These are phyloP conservation scores for Pterophyllum scalare DNA, from an alignment of 2,113 vertebrate genomes.

Conservation along the genomic window DNA sequence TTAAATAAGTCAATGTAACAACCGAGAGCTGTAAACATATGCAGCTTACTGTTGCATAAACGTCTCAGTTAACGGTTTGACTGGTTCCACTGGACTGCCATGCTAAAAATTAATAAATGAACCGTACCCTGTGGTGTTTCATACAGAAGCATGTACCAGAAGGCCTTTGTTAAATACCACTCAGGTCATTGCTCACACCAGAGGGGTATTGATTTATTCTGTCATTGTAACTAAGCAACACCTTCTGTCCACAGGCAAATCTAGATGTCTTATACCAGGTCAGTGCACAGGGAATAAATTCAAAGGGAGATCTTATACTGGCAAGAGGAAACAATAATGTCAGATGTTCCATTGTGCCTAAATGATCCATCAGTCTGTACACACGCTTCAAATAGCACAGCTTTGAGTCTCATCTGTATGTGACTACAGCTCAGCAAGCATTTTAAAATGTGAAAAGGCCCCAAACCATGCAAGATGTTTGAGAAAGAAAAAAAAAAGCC, in stretches of 20 bases:
- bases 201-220: slow-evolving; percentile 58
- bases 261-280: slow-evolving; percentile 20
- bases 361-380: slow-evolving; percentile 2
- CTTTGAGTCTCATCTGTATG: slow-evolving; percentile 16
- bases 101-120: slow-evolving; percentile 7
- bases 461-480: not conserved
- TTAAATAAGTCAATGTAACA: slow-evolving; percentile 26
- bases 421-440: not conserved
- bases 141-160: slow-evolving; percentile 38
- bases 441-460: slow-evolving; percentile 2
- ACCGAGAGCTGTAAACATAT: not conserved
- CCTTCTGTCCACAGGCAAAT: slow-evolving; percentile 38
- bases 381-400: slow-evolving; percentile 18
- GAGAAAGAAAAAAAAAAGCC: not conserved
- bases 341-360: not conserved
- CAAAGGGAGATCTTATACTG: slow-evolving; percentile 11
- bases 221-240: slow-evolving; percentile 67
- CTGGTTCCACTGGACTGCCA: not conserved
- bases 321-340: slow-evolving; percentile 10
- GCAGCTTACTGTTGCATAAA: not conserved
- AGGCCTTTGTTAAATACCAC: slow-evolving; percentile 43
- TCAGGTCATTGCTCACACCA: slow-evolving; percentile 46
- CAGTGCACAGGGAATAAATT: slow-evolving; percentile 15
- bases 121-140: not conserved
- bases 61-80: not conserved